A percentile compares a stretch with the other conserved stretches of the same genome.
phyloP scores from a whole-genome alignment of 2,888 invertebrate genomes.

The Molorchus minor region DNA sequence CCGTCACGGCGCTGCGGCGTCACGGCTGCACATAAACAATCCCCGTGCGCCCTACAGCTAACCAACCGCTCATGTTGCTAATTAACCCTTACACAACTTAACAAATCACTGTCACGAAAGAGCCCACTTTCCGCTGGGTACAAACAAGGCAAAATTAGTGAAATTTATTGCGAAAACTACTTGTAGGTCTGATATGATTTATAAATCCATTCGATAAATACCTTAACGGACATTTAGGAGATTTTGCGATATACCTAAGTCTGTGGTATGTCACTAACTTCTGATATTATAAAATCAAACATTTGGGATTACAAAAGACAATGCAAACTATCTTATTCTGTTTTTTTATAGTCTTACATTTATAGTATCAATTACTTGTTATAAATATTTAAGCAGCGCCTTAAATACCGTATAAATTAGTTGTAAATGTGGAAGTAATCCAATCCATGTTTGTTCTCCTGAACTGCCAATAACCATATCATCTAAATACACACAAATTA shows the following conservation, averaged over 20 bases:
- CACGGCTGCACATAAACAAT: slow-evolving; percentile 10
- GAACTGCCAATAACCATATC: no score
- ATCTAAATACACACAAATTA: no score
- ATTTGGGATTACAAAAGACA: no score
- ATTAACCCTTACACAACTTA: slow-evolving; percentile 6
- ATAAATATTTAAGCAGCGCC: no score
- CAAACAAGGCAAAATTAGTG: slow-evolving; percentile 28
- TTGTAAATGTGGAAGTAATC: no score
- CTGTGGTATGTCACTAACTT: neutral
- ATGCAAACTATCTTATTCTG: no score
- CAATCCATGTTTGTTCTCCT: no score
- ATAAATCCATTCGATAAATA: neutral
- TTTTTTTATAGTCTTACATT: no score
- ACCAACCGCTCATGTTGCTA: slow-evolving; percentile 13
- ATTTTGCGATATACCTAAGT: neutral
- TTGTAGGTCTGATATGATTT: neutral
- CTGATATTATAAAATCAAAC: neutral
- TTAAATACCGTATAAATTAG: no score
- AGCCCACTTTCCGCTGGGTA: slow-evolving; percentile 21
- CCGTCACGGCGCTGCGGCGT: slow-evolving; percentile 3
- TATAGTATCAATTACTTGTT: no score
- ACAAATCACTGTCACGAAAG: slow-evolving; percentile 11
- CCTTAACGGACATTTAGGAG: neutral
- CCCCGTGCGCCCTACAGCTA: slow-evolving; percentile 8
- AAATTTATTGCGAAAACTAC: slow-evolving; percentile 32